These are phyloP conservation scores for Porphyrio hochstetteri DNA, from an alignment of 2,113 vertebrate genomes.

Conservation along the genomic window DNA sequence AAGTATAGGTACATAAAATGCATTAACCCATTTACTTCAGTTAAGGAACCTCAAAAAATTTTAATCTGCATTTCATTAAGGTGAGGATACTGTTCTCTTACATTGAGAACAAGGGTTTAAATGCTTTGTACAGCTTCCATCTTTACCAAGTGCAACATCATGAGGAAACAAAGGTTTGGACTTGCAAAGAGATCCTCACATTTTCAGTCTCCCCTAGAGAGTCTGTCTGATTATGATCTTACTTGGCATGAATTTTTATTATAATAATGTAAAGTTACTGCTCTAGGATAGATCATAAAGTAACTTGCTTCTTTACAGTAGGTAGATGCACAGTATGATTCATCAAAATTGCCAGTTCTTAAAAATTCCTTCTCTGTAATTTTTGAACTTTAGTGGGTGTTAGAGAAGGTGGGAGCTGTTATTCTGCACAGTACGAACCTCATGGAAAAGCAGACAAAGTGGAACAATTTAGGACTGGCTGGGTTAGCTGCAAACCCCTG, in stretches of 20 bases:
- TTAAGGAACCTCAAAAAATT: slow-evolving; percentile 40
- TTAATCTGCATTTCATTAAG: slow-evolving; percentile 56
- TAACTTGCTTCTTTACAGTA: not conserved
- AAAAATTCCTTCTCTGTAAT: not conserved
- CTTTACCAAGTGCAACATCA: not conserved
- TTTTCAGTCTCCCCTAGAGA: not conserved
- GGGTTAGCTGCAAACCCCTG: not conserved
- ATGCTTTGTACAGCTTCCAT: not conserved
- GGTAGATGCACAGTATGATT: not conserved
- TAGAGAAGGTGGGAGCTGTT: slow-evolving; percentile 21
- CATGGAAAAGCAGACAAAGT: not conserved
- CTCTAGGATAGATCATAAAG: not conserved
- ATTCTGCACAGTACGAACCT: slow-evolving; percentile 1
- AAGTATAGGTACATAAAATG: not conserved
- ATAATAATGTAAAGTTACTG: not conserved
- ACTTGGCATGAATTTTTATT: not conserved
- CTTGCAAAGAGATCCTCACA: not conserved
- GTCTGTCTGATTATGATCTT: not conserved
- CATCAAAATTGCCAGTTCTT: not conserved
- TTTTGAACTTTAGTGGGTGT: slow-evolving; percentile 13
- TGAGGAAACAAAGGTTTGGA: not conserved
- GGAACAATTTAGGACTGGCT: not conserved
- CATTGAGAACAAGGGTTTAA: not conserved
- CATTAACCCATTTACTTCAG: not conserved
- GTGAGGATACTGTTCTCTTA: not conserved